Conservation (phyloP, 2,888 invertebrate species). For the Sabatieria punctata region DNA sequence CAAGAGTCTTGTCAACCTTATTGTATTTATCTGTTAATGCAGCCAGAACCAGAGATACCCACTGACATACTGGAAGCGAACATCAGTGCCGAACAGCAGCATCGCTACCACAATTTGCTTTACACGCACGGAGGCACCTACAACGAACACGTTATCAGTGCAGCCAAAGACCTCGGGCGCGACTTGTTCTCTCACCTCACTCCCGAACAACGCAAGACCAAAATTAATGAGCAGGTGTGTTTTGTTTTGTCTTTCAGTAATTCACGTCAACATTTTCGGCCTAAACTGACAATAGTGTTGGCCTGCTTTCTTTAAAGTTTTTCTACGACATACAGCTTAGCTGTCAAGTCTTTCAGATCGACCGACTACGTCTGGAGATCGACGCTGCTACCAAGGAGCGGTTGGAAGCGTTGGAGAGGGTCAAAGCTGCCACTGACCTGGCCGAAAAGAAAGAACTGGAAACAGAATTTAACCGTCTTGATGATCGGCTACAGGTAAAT, state of each 20-base stretch:
- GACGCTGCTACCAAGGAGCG: slow-evolving; percentile 49
- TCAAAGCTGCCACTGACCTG: slow-evolving; percentile 30
- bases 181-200: slow-evolving; percentile 53
- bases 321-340: too few relatives aligned
- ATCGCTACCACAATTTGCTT: slow-evolving; percentile 11
- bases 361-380: slow-evolving; percentile 54
- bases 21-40: too few relatives aligned
- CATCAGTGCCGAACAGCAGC: too few relatives aligned
- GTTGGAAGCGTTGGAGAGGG: slow-evolving; percentile 39
- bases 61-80: too few relatives aligned
- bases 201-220: slow-evolving; percentile 49
- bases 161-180: slow-evolving; percentile 69
- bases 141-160: slow-evolving; percentile 65
- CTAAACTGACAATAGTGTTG: not conserved
- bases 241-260: slow-evolving; percentile 7
- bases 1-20: too few relatives aligned
- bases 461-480: slow-evolving; percentile 45
- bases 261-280: slow-evolving; percentile 9
- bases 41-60: too few relatives aligned
- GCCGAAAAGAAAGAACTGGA: slow-evolving; percentile 32
- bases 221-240: slow-evolving; percentile 69
- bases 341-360: slow-evolving; percentile 52
- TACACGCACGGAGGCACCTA: slow-evolving; percentile 35
- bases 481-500: slow-evolving; percentile 54
- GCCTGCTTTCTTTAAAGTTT: too few relatives aligned